Evolutionary conservation across 2,888 invertebrate species (phyloP), one percentile per base, ranked within the genome.

Genomic region (Macroteleia sp.): DNA sequence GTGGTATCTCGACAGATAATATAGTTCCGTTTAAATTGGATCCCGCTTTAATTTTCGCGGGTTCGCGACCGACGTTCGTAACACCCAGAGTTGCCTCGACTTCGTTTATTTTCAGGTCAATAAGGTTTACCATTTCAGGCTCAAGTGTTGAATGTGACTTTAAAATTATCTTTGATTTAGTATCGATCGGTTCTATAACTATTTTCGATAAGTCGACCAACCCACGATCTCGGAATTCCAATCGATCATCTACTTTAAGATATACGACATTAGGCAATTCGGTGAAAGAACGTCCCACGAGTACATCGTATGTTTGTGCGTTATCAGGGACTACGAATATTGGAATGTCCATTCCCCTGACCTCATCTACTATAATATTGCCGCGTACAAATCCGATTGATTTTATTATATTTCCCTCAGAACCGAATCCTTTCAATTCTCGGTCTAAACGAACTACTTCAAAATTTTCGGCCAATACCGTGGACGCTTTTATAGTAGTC

Each of bases 241-340:
- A 16, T 9, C 50, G 34, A n/a, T 50, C 42, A 5, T 52, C 44
- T 10, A 20, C 9, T 16, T 70, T 70, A 5, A 59, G 10, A 12
- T 79, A 80, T 1, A 61, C 69, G 2, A 83, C 39, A 17, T 81
- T 59, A 4, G 77, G 57, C 19, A 77, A 41, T 6, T 82, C 83
- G 0, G 78, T 82, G 17, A 67, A 81, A 0, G 79, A 77, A 10
- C 83, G 69, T 5, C 84, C 82, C 3, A 84, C 73, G 22, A 83
- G 66, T n/a, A 85, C 14, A 19, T 82, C 82, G 2, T 70, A 52
- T 4, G 75, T 59, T 48, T 84, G 82, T 3, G 67, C 79, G 19
- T 81, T 54, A 50, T 85, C 82, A 6, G 82, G 81, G 14, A 85
- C 83, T 2, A 84, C 64, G 39, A 80, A 48, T 6, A 84, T 22